Evolutionary conservation across 2,797 vertebrate genomes (phyloP).

Genomic region (Euthynnus affinis): DNA sequence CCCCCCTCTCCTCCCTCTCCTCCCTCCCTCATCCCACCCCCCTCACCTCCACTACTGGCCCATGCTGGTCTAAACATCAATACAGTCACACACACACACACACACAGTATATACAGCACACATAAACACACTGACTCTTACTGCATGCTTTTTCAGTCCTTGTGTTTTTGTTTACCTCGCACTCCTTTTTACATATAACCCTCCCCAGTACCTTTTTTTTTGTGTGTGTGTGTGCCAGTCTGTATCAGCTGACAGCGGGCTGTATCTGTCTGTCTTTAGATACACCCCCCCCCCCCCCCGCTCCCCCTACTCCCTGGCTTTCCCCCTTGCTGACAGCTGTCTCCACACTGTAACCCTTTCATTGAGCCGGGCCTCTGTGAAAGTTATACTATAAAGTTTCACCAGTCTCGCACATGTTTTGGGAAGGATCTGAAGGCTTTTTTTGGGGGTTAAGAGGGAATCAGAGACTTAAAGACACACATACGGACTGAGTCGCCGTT

Average conservation of each 20-base stretch:
- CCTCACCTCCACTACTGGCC: slow-evolving; percentile 65
- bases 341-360: slow-evolving; percentile 78
- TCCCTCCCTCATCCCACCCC: slow-evolving; percentile 8
- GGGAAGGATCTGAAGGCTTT: slow-evolving; percentile 49
- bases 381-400: slow-evolving; percentile 72
- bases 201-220: slow-evolving; percentile 4
- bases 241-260: slow-evolving; percentile 60
- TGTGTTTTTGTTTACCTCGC: slow-evolving; percentile 8
- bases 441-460: slow-evolving; percentile 38
- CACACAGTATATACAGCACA: slow-evolving; percentile 10
- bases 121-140: neutral
- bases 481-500: slow-evolving; percentile 30
- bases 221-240: slow-evolving; percentile 38
- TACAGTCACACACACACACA: slow-evolving; percentile 13
- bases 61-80: slow-evolving; percentile 64
- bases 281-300: slow-evolving; percentile 15
- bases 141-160: slow-evolving; percentile 22
- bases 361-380: slow-evolving; percentile 62
- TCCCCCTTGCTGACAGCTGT: slow-evolving; percentile 77
- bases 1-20: slow-evolving; percentile 29
- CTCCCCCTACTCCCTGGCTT: slow-evolving; percentile 35
- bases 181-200: slow-evolving; percentile 13
- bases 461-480: slow-evolving; percentile 33
- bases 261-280: slow-evolving; percentile 63
- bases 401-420: slow-evolving; percentile 45